Conservation (phyloP, 1,140 invertebrate genomes). For the Eupeodes corollae region DNA sequence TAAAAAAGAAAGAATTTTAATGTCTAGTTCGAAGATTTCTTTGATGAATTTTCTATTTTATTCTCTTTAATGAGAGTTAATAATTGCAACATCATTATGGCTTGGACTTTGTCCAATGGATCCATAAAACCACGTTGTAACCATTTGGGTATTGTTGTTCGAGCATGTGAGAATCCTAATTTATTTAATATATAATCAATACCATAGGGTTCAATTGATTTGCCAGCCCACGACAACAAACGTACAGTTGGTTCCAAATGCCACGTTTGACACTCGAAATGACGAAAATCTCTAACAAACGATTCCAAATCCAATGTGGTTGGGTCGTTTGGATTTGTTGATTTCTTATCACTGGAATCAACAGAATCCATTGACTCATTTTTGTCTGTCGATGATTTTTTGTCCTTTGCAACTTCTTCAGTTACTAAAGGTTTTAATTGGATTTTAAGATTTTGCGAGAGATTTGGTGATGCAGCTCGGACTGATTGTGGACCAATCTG, state of each 20-base stretch:
- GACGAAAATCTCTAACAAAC: constrained; percentile 58
- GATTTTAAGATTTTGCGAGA: constrained; percentile 22
- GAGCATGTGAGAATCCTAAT: constrained; percentile 89
- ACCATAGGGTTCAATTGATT: constrained; percentile 92
- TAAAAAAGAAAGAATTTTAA: too few species aligned
- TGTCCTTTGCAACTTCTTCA: constrained; percentile 29
- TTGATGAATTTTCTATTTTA: constrained; percentile 16
- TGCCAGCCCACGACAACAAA: constrained; percentile 86
- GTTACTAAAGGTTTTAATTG: constrained; percentile 29
- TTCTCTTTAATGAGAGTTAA: constrained; percentile 42
- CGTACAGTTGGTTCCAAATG: constrained; percentile 94
- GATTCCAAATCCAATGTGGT: constrained; percentile 29
- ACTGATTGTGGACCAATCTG: constrained; percentile 30
- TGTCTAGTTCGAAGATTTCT: too few species aligned
- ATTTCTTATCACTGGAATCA: constrained; percentile 24
- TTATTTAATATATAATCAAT: constrained; percentile 96
- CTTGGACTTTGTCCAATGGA: constrained; percentile 77
- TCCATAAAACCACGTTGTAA: constrained; percentile 96
- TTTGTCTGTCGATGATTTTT: constrained; percentile 9
- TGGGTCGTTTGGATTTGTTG: constrained; percentile 5
- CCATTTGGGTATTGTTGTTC: constrained; percentile 98
- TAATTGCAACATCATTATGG: constrained; percentile 56
- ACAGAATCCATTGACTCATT: constrained; percentile 10
- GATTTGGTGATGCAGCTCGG: constrained; percentile 32
- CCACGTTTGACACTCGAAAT: constrained; percentile 93